These are phyloP conservation scores for Thymelicus lineola DNA, from an alignment of 2,888 invertebrate genomes.

Conservation along the genomic window DNA sequence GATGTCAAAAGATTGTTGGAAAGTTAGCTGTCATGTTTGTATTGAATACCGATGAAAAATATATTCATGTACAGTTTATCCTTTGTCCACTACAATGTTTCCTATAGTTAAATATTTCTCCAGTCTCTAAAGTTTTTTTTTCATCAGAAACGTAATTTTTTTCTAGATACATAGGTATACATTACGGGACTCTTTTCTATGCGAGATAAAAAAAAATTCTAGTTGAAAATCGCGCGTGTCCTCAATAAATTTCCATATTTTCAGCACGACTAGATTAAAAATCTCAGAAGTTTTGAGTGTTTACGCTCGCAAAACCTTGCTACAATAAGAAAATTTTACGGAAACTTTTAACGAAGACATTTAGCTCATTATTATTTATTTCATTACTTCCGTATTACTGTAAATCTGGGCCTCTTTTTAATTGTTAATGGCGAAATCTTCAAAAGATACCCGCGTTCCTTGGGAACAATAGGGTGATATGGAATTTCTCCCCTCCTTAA, in stretches of 20 bases:
- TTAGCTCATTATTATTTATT: conserved; percentile 12
- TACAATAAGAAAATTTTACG: background rate
- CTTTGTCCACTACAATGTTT: too few species aligned
- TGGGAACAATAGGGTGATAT: background rate
- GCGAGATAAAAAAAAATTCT: too few species aligned
- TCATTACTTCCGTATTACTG: background rate
- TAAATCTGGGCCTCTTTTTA: conserved; percentile 1
- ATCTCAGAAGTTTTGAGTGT: conserved; percentile 1
- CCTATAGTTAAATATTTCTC: too few species aligned
- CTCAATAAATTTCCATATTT: conserved; percentile 20
- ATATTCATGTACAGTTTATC: too few species aligned
- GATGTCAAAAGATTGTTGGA: too few species aligned
- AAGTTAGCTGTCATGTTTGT: too few species aligned
- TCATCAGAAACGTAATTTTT: too few species aligned
- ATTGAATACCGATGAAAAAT: too few species aligned
- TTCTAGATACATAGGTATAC: too few species aligned
- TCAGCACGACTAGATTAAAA: conserved; percentile 20
- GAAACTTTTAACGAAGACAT: conserved; percentile 4
- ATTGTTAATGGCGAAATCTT: background rate
- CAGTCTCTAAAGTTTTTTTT: too few species aligned
- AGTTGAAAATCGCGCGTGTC: too few species aligned
- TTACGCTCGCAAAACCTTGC: conserved; percentile 13
- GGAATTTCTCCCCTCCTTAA: conserved; percentile 1
- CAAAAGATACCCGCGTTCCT: conserved; percentile 1
- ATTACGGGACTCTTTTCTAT: too few species aligned